These are phyloP conservation scores for Barbus barbus DNA, from an alignment of 2,113 vertebrate genomes.

Conservation along the genomic window DNA sequence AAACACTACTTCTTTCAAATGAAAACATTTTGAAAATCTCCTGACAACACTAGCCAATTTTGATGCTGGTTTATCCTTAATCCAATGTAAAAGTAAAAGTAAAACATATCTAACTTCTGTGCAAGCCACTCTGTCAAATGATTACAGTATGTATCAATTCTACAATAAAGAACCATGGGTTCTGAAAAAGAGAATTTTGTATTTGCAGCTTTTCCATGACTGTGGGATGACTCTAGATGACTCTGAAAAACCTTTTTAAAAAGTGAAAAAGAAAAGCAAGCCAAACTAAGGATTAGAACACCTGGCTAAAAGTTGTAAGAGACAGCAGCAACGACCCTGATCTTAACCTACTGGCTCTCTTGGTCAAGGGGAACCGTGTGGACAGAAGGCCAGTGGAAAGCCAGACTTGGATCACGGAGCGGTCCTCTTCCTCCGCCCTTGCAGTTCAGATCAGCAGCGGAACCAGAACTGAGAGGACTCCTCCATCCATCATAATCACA, in stretches of 20 bases:
- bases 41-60: not conserved
- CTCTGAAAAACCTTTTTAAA: not conserved
- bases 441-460: conserved; percentile 37
- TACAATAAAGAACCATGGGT: not conserved
- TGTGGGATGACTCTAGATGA: not conserved
- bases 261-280: not conserved
- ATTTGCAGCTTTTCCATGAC: not conserved
- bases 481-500: conserved; percentile 57
- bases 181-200: not conserved
- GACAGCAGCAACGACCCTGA: conserved; percentile 9
- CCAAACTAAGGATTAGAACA: not conserved
- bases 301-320: not conserved
- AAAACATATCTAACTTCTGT: not conserved
- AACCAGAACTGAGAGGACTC: conserved; percentile 29
- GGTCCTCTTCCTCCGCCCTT: not conserved
- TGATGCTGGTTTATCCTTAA: not conserved
- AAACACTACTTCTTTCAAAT: not conserved
- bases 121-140: not conserved
- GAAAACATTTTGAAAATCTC: not conserved
- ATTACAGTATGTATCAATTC: not conserved
- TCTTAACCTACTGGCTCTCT: conserved; percentile 10
- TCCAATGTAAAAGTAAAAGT: too few relatives aligned
- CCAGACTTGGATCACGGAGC: conserved; percentile 16
- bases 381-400: not conserved
- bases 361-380: not conserved